Base-by-base conservation (phyloP, 1,140 invertebrate species). In the Paraescarpia echinospica region DNA sequence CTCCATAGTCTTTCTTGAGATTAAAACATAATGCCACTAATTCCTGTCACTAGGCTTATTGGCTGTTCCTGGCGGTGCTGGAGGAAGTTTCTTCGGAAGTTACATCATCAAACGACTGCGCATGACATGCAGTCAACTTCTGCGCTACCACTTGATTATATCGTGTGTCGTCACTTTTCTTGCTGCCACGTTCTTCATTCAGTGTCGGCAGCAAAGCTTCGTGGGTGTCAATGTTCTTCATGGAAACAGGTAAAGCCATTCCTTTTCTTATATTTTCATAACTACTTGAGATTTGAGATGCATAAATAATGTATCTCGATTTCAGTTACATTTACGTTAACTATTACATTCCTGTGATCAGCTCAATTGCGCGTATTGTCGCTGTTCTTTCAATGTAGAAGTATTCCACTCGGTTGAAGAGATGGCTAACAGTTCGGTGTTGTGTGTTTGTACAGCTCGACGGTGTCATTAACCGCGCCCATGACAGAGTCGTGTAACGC, bases 11-110 rank as follows among this genome's bases (percentile, higher is more conserved):
- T 41, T 41, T 41, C 41, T 41, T 41, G 41, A 41, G 4, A 41
- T 41, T 41, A 41, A 6, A 4, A 41, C 12, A 41, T 41, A 77
- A 77, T 4, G 8, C 59, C 8, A 77, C 59, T 2, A 22, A 12
- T 77, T 77, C 14, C 22, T 77, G 12, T 77, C 35, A 35, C 90
- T 41, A 97, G 97, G 97, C 51, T 94, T 97, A 35, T 97, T 97
- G 18, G 97, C 97, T 0, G 97, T 98, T 6, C 97, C 97, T 0
- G 97, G 97, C 1, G 97, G 97, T 34, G 96, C 96, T 27, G 97
- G 97, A 1, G 98, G 98, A 31, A 98, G 98, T 8, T 98, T 98
- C 94, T 94, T 98, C 0, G 98, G 98, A 51, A 98, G 98, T 5
- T 98, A 97, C 95, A 95, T 98, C 92, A 97, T 98, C 34, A 98